Base-by-base conservation (phyloP, 2,113 vertebrate species). In the Gnathonemus longibarbis region DNA sequence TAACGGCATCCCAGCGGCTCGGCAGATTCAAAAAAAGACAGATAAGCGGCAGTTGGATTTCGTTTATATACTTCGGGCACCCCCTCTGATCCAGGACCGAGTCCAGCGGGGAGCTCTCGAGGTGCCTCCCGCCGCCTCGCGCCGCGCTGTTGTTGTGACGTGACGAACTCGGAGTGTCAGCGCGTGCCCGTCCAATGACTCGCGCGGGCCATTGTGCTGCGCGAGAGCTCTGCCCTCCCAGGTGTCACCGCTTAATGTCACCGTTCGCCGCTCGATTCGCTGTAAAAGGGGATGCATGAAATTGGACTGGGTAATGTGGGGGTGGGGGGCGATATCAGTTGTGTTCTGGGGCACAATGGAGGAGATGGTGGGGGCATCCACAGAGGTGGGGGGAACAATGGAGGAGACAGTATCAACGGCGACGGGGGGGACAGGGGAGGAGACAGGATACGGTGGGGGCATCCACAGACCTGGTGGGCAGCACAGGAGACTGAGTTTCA, bases 121-220 rank as follows among this genome's bases (percentile, higher is more conserved):
- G 15, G 4, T 80, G 74, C 74, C 74, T 53, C 35, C 39, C 21
- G 21, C 31, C 7, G 86, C 53, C 86, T 87, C 86, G 50, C 35
- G 87, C 87, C n/a, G 87, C 17, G 86, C 11, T 58, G 86, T 56
- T 88, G 86, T 88, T 62, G 87, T 88, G 87, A 88, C 87, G 87
- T 88, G 53, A 42, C 9, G 49, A 66, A 45, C 27, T 45, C 53
- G 52, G 49, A 27, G 87, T 88, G 53, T 58, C 87, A 62, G 53
- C 56, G 87, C 53, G 56, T 53, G 53, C 87, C 27, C 56, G 56
- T 17, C 87, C 87, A 88, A 88, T 88, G 53, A 52, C 87, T 88
- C 53, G 46, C 87, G 35, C 87, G 56, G 13, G 21, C 87, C 50
- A 88, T 88, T 88, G 87, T 88, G 87, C n/a, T 45, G n/a, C 84